Base-by-base conservation (phyloP, 2,888 invertebrate species). In the Monopis laevigella region DNA sequence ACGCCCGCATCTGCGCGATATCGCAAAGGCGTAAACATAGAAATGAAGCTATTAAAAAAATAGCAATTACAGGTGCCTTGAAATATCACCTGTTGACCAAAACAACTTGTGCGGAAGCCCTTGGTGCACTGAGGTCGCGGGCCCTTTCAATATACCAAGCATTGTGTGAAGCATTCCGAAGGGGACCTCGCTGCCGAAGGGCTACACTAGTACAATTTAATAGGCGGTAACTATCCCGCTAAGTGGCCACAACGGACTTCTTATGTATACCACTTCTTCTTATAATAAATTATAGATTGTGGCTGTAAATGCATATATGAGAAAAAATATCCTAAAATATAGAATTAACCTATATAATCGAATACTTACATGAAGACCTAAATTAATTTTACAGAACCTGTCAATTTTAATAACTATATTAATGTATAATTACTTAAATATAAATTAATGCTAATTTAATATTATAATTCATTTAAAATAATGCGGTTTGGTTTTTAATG, bases 21-120 rank as follows among this genome's bases (percentile, higher is more conserved):
- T 40, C 40, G 40, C 28, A 53, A 55, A 51, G 49, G 53, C 46
- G 47, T 49, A 38, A 47, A 44, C 3, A 47, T 45, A 36, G 43
- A 50, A 51, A 58, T 56, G 57, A 54, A 39, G 27, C 24, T 27
- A 55, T 48, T 55, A 44, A 46, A 46, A 46, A 47, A 52, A 46
- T 53, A 55, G 54, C 48, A 56, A 58, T 65, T 65, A 71, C 74
- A 75, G 73, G 74, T 75, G 27, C 39, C 39, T 39, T 29, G 40
- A 29, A 17, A 28, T 11, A 46, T 50, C 74, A 74, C 75, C 74
- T 75, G 75, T 69, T 40, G 40, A 3, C 18, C 49, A 51, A 59
- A 66, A 63, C 63, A 64, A 19, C 43, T 32, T 35, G 40, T 34
- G 27, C 35, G 29, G 39, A 39, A 30, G 40, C 36, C 14, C 32